Percentiles rank a stretch among this genome's conserved stretches.
Evolutionary conservation across 2,113 vertebrate species (phyloP).

Genomic region (Mungos mungo): DNA sequence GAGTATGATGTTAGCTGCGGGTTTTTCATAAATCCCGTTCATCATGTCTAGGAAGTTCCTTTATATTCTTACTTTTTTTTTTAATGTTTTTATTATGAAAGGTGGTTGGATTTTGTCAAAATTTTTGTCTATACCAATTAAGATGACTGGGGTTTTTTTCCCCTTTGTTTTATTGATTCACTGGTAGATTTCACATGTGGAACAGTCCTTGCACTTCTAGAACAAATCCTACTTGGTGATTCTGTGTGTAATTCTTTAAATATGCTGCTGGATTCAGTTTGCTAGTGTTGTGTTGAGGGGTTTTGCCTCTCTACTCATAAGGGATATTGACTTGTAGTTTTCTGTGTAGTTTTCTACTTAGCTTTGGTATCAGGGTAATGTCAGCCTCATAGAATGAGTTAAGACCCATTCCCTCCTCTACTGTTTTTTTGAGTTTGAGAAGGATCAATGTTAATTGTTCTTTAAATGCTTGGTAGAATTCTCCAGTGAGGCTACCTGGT

Average conservation of each 20-base stretch:
- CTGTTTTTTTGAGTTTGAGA: neutral
- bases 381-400: neutral
- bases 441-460: neutral
- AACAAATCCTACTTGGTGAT: neutral
- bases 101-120: neutral
- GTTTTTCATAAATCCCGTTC: neutral
- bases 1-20: neutral
- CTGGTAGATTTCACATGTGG: neutral
- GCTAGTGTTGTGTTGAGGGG: neutral
- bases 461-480: neutral
- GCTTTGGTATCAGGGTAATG: neutral
- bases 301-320: neutral
- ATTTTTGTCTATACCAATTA: neutral
- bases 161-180: neutral
- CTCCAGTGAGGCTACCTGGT: neutral
- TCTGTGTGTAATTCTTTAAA: neutral
- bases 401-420: neutral
- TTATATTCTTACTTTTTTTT: neutral
- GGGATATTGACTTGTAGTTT: neutral
- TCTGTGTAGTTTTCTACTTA: neutral
- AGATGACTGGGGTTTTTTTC: neutral
- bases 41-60: neutral
- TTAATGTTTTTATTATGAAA: neutral
- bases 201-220: neutral
- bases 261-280: neutral